Base-by-base conservation (phyloP, 37 sponge, comb jelly and placozoan species). In the Corticium candelabrum region DNA sequence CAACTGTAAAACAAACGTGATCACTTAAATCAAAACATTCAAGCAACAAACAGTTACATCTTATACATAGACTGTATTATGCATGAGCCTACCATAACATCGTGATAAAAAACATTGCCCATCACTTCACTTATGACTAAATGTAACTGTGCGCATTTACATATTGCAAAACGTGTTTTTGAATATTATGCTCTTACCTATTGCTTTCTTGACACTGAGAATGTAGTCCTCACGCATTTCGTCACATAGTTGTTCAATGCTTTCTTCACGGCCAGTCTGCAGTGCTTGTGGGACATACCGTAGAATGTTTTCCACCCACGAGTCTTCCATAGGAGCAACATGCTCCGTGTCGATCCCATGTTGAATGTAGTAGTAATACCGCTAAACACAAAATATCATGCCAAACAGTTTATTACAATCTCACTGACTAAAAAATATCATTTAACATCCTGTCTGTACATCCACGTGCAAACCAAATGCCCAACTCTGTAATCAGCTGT, bases 321-420 rank as follows among this genome's bases (percentile, higher is more conserved):
- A 89, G 75, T 97, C 99, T 69, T 97, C 99, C 88, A 97, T 82
- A 1, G 99, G 99, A 15, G 99, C 94, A 1, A 97, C 88, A 77
- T 93, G 94, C 31, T 88, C 89, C 2, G 99, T 97, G 82, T 97
- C 99, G 32, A 97, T 93, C 4, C 99, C 99, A 84, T 93, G 86
- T 41, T 93, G 90, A 50, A 97, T 93, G 86, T 97, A 97, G 87
- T 97, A 97, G 41, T 87, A 85, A 80, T 97, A 97, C 37, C 99
- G 83, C 96, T 95, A 80, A n/a, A 56, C 7, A n/a, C 68, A 29
- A 37, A 34, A 37, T 37, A 71, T 38, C 29, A 5, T 31, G 41
- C 15, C 30, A 1, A 2, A 68, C 2, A 21, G 41, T n/a, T n/a
- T n/a, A n/a, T n/a, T 15, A 68, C 32, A 34, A 74, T 35, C 67